A percentile compares a stretch with the other conserved stretches of the same genome.
These are phyloP conservation scores for Deilephila porcellus DNA, from an alignment of 2,888 invertebrate species.

Conservation along the genomic window DNA sequence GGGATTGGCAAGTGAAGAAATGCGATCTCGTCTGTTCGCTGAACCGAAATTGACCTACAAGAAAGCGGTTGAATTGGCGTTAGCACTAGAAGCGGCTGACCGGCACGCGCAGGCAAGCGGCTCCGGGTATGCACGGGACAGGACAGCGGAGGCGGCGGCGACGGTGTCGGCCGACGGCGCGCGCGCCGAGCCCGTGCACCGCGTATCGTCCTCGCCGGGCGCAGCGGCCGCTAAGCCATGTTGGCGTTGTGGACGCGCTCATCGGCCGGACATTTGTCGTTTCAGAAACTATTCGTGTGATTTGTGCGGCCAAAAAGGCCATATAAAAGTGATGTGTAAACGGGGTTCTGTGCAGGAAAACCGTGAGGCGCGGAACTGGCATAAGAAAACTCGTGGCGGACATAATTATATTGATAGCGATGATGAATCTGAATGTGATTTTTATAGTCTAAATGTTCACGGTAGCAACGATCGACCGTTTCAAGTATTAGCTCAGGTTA, in stretches of 20 bases:
- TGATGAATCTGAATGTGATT: neutral
- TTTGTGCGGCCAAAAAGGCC: no score
- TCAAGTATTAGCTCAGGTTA: neutral
- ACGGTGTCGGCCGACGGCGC: no score
- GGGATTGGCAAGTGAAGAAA: slow-evolving; percentile 39
- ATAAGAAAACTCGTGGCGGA: neutral
- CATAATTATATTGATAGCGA: slow-evolving; percentile 24
- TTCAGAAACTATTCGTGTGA: slow-evolving; percentile 32
- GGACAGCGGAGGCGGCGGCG: no score
- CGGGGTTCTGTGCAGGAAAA: no score
- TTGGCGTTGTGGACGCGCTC: no score
- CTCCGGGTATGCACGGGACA: no score
- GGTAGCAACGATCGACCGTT: slow-evolving; percentile 26
- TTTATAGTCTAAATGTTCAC: slow-evolving; percentile 5
- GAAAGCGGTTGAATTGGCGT: slow-evolving; percentile 44
- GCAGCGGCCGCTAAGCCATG: no score
- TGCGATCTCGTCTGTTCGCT: slow-evolving; percentile 42
- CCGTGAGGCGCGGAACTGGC: slow-evolving; percentile 9
- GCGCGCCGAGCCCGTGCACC: no score
- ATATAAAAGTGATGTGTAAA: no score
- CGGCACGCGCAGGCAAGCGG: no score
- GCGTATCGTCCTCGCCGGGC: no score
- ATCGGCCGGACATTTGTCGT: no score
- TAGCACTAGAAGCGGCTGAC: slow-evolving; percentile 25
- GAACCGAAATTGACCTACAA: slow-evolving; percentile 42